Percentiles rank a stretch among this genome's conserved stretches.
Evolutionary conservation across 1,140 invertebrate species (phyloP).

Genomic region (Trialeurodes vaporariorum): DNA sequence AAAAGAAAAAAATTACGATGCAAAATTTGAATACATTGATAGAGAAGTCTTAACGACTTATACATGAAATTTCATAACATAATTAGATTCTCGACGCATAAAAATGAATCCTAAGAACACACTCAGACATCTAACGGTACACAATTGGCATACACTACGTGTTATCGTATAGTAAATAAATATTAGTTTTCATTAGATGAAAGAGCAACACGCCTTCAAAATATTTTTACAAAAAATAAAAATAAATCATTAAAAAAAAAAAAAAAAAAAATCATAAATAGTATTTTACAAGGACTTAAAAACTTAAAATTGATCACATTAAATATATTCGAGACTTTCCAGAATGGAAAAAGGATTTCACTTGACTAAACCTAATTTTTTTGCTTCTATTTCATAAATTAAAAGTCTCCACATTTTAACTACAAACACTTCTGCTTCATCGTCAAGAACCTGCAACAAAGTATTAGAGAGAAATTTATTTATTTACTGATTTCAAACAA

Average conservation of each 20-base stretch:
- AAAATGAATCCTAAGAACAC: neutral
- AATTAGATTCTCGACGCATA: neutral
- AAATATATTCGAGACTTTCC: neutral
- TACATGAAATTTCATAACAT: neutral
- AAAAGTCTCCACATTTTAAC: constrained; percentile 99
- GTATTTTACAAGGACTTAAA: neutral
- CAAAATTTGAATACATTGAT: neutral
- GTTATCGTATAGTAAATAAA: too few species aligned
- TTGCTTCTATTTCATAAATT: constrained; percentile 98
- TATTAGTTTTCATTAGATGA: neutral
- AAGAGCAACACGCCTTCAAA: neutral
- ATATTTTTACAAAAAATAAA: neutral
- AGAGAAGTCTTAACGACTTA: neutral
- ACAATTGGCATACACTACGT: too few species aligned
- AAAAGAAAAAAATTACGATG: neutral
- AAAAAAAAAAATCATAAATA: neutral
- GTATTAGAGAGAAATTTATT: too few species aligned
- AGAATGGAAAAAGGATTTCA: constrained; percentile 25
- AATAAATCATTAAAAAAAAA: neutral
- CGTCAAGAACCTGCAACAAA: constrained; percentile 89
- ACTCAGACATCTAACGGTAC: neutral
- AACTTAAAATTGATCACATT: neutral
- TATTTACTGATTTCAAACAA: too few species aligned
- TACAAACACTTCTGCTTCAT: constrained; percentile 98
- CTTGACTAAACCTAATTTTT: constrained; percentile 76